These are phyloP conservation scores for Phylloscopus trochilus DNA, from an alignment of 2,113 vertebrate genomes.

Conservation along the genomic window DNA sequence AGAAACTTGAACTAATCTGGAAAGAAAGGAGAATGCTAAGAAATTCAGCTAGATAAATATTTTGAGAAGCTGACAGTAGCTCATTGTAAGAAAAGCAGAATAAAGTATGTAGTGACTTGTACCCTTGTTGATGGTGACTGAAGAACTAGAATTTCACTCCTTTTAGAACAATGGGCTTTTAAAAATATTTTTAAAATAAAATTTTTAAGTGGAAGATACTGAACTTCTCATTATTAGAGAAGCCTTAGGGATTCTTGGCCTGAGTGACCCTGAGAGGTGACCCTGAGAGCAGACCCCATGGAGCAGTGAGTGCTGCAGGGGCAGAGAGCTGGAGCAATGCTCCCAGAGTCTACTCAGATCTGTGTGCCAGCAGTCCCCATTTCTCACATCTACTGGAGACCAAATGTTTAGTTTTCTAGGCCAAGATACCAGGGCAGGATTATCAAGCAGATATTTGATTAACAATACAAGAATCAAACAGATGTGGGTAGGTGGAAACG, in stretches of 20 bases:
- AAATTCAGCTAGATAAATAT: background rate
- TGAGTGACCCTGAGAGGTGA: background rate
- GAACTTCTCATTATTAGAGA: background rate
- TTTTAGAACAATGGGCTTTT: background rate
- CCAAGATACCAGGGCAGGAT: background rate
- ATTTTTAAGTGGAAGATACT: background rate
- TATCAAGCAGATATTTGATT: background rate
- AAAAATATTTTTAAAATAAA: background rate
- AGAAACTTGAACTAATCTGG: background rate
- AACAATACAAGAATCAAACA: background rate
- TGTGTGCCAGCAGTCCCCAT: background rate
- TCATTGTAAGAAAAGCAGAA: background rate
- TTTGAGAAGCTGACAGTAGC: background rate
- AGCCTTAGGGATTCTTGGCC: background rate
- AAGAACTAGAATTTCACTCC: background rate
- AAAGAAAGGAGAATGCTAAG: background rate
- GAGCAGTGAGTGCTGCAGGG: background rate
- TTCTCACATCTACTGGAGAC: background rate
- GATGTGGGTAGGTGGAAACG: fast-evolving
- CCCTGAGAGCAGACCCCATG: background rate
- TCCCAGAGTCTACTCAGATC: background rate
- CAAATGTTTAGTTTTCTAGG: background rate
- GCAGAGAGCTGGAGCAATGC: background rate
- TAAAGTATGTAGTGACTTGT: background rate
- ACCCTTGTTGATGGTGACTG: background rate